Evolutionary conservation across 2,888 invertebrate species (phyloP).

Genomic region (Andricus curvator): DNA sequence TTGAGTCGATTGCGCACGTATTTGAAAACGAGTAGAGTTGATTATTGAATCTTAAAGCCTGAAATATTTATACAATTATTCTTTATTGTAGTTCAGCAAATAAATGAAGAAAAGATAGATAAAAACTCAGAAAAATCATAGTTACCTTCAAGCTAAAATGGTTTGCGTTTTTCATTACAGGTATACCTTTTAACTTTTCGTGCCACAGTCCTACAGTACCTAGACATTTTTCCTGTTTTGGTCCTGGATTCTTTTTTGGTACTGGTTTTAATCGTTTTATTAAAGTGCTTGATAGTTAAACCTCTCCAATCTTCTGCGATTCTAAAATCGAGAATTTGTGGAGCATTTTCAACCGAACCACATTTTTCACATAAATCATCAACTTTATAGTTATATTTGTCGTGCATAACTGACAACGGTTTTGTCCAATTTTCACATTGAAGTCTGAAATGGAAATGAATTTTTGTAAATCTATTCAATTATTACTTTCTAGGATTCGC

Average conservation of each 20-base stretch:
- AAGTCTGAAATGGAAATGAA: too few relatives aligned
- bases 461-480: too few relatives aligned
- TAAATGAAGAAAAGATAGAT: background rate
- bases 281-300: background rate
- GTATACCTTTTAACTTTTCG: background rate
- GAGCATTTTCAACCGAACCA: background rate
- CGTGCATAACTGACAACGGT: background rate
- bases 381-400: background rate
- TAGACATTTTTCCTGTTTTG: background rate
- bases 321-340: background rate
- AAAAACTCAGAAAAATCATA: background rate
- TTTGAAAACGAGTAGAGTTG: background rate
- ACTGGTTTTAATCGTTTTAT: background rate
- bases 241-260: background rate
- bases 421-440: background rate
- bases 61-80: background rate
- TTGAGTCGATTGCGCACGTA: background rate
- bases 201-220: background rate
- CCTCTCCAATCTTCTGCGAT: slow-evolving; percentile 10
- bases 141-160: background rate
- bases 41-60: background rate
- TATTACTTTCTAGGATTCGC: too few relatives aligned
- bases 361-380: background rate
- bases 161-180: background rate
- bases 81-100: background rate